phyloP scores from a whole-genome alignment of 2,797 vertebrate species.

The Synaphobranchus kaupii region DNA sequence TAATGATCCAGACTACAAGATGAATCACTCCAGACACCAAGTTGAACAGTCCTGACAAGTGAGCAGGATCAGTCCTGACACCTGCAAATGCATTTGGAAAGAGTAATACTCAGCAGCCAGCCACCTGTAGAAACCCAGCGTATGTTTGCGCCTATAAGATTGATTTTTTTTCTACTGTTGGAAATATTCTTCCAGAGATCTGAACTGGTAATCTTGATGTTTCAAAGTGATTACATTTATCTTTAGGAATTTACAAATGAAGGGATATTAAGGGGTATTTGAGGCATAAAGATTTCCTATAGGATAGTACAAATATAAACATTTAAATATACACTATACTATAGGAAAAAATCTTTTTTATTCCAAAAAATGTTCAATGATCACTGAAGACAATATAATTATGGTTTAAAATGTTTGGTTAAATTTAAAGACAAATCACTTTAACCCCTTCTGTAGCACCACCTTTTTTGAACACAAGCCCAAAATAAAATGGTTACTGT shows the following conservation, averaged over 20 bases:
- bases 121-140: slow-evolving; percentile 75
- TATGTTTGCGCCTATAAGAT: slow-evolving; percentile 67
- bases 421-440: no score
- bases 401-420: no score
- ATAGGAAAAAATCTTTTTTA: no score
- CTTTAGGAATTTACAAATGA: slow-evolving; percentile 34
- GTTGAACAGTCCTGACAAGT: slow-evolving; percentile 85
- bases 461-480: no score
- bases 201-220: background rate
- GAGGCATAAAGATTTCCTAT: no score
- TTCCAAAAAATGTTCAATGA: no score
- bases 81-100: slow-evolving; percentile 80
- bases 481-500: no score
- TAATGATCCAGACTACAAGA: slow-evolving; percentile 92
- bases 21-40: slow-evolving; percentile 92
- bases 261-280: slow-evolving; percentile 26
- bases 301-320: slow-evolving; percentile 44
- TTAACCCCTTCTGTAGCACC: no score
- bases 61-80: slow-evolving; percentile 80
- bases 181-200: background rate
- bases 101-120: slow-evolving; percentile 73
- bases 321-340: slow-evolving; percentile 48
- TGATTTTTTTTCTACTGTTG: slow-evolving; percentile 51
- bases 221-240: background rate
- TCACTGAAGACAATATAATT: no score